Conservation (phyloP, 2,797 vertebrate genomes). For the Melanotaenia nigrans region DNA sequence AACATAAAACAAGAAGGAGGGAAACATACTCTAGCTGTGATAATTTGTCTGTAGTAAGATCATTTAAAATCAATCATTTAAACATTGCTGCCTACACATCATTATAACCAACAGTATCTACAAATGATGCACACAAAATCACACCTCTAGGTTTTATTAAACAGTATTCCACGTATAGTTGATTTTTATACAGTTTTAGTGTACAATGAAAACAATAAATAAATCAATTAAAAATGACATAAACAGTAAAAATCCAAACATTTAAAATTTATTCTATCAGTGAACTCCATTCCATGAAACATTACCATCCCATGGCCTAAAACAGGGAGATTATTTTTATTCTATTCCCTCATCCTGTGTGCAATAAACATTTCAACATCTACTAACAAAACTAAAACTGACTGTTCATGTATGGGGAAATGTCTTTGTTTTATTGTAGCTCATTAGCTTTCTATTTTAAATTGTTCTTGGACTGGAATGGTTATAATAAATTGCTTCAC, state of each 20-base stretch:
- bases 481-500: background rate
- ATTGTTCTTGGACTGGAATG: background rate
- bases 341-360: conserved; percentile 23
- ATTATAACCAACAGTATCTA: conserved; percentile 10
- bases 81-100: background rate
- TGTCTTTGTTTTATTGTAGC: conserved; percentile 11
- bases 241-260: conserved; percentile 62
- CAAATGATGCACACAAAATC: conserved; percentile 30
- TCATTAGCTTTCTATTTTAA: conserved; percentile 5
- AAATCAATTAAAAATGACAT: conserved; percentile 56
- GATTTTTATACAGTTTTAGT: conserved; percentile 46
- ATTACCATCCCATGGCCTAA: conserved; percentile 29
- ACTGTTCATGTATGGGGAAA: conserved; percentile 37
- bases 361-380: conserved; percentile 40
- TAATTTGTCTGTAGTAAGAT: background rate
- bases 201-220: conserved; percentile 51
- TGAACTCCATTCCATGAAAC: conserved; percentile 27
- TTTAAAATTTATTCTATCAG: conserved; percentile 30
- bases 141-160: conserved; percentile 71
- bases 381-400: conserved; percentile 29
- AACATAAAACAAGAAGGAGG: conserved; percentile 1
- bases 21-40: too few species aligned
- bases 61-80: background rate
- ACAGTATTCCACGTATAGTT: conserved; percentile 61
- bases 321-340: background rate